phyloP scores from a whole-genome alignment of 2,888 invertebrate species.

The Blastobasis lacticolella region DNA sequence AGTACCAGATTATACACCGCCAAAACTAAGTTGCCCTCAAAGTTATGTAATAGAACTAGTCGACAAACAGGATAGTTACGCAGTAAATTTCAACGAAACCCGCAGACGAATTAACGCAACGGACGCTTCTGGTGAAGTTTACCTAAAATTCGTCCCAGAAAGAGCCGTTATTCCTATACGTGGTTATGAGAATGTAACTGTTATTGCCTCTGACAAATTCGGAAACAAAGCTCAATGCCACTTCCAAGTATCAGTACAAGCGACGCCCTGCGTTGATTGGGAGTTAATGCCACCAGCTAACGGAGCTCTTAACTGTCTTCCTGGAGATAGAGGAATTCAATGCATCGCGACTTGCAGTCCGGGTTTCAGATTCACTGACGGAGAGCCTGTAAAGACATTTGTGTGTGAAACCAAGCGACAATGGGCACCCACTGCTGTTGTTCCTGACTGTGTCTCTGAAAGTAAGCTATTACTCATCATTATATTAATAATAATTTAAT shows the following conservation, averaged over 20 bases:
- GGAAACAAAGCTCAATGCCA: slow-evolving; percentile 93
- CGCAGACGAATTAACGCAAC: slow-evolving; percentile 87
- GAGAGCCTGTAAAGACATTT: slow-evolving; percentile 90
- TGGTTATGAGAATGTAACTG: slow-evolving; percentile 93
- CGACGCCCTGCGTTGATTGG: slow-evolving; percentile 96
- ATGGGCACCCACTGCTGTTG: slow-evolving; percentile 92
- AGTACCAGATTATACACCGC: slow-evolving; percentile 94
- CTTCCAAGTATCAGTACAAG: slow-evolving; percentile 95
- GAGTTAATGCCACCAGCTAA: slow-evolving; percentile 91
- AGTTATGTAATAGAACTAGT: slow-evolving; percentile 94
- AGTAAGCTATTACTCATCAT: slow-evolving; percentile 62
- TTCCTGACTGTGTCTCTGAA: slow-evolving; percentile 96
- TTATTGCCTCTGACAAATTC: slow-evolving; percentile 88
- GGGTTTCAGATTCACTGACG: slow-evolving; percentile 93
- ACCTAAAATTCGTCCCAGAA: slow-evolving; percentile 87
- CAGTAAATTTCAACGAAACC: slow-evolving; percentile 94
- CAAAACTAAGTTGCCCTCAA: slow-evolving; percentile 91
- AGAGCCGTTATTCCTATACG: slow-evolving; percentile 89
- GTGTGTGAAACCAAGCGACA: slow-evolving; percentile 85
- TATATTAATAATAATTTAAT: not conserved
- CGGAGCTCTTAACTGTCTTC: slow-evolving; percentile 89
- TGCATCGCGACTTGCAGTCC: slow-evolving; percentile 93
- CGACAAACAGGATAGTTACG: slow-evolving; percentile 91
- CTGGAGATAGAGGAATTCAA: slow-evolving; percentile 87
- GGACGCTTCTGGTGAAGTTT: slow-evolving; percentile 91